These are phyloP conservation scores for Lutjanus argentimaculatus DNA, from an alignment of 2,797 vertebrate genomes.

Conservation along the genomic window DNA sequence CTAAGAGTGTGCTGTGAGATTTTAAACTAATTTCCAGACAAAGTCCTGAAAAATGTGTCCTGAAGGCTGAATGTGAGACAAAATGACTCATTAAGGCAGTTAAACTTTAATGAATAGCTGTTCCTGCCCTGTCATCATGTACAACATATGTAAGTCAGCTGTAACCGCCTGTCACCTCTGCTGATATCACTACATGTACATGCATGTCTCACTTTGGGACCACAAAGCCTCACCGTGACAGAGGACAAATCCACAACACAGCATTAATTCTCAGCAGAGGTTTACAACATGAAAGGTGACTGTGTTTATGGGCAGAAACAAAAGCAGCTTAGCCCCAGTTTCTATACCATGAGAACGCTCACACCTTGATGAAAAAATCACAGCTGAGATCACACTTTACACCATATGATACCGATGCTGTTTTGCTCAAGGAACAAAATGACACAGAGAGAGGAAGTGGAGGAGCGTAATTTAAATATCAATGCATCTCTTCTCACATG, in stretches of 20 bases:
- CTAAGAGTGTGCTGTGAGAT: too few species aligned
- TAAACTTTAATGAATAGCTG: not conserved
- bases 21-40: not conserved
- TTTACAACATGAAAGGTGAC: not conserved
- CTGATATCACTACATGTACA: not conserved
- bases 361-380: not conserved
- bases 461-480: not conserved
- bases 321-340: not conserved
- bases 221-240: not conserved
- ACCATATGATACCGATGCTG: not conserved
- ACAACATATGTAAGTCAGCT: not conserved
- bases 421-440: conserved; percentile 9
- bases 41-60: not conserved
- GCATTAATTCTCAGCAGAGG: not conserved
- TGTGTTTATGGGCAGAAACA: not conserved
- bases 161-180: not conserved
- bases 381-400: not conserved
- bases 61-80: not conserved
- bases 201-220: not conserved
- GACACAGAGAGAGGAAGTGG: not conserved
- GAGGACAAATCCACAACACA: not conserved
- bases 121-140: not conserved
- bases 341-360: not conserved
- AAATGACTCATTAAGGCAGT: not conserved
- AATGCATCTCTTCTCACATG: not conserved